Base-by-base conservation (phyloP, 2,888 invertebrate species). In the Pyrrhia umbra region DNA sequence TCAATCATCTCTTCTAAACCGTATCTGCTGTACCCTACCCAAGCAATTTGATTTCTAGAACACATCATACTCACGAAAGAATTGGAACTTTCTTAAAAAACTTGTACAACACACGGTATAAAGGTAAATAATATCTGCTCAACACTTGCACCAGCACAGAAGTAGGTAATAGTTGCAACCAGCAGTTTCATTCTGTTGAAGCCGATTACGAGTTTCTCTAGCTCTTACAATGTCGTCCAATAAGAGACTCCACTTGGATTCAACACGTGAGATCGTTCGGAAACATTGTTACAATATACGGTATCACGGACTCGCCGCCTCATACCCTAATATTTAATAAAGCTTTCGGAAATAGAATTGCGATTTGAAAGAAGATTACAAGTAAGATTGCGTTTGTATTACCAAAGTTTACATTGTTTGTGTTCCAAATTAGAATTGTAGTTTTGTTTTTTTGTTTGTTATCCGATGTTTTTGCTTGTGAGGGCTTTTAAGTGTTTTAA, bases 151-250 rank as follows among this genome's bases (percentile, higher is more conserved):
- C 80, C 77, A 61, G 46, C 50, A 21, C 47, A 49, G 16, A 60
- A 65, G 52, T 60, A 74, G 71, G 79, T 82, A 85, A 82, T 85
- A 84, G 80, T 81, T 73, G 80, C 80, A 83, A 79, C 80, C 68
- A 73, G 80, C 75, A 85, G 80, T 88, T 85, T 81, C 84, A 85
- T 88, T 84, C 83, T 81, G 81, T 82, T 77, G 79, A 82, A 86
- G 83, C 83, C 85, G 85, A 86, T 88, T 86, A 84, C 79, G 80
- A 82, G 76, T 79, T 83, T 71, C 80, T 68, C 71, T 68, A 63
- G 76, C 75, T 77, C 71, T 67, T 75, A 81, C 83, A 79, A 79
- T 77, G 81, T 74, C 82, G 74, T 81, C 66, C 77, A 85, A 85
- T 85, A 83, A 80, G 56, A 75, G 70, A 60, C 62, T 68, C 52